Evolutionary conservation across 2,113 vertebrate species (phyloP).

Genomic region (Sciurus niger): DNA sequence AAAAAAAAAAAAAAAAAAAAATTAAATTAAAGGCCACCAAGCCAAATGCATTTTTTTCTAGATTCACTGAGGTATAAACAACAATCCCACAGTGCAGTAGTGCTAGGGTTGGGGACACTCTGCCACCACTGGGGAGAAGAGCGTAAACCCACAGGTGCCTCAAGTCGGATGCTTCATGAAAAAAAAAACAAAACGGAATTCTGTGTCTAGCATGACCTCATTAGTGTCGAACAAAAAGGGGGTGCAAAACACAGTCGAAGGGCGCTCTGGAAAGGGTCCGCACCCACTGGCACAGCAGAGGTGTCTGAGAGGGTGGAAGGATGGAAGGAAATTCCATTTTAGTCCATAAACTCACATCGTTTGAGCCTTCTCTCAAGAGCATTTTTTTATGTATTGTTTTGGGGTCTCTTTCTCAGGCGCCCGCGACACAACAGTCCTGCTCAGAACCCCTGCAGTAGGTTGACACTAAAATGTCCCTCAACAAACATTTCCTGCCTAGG

Average conservation of each 20-base stretch:
- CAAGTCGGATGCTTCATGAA: not conserved
- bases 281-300: not conserved
- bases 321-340: not conserved
- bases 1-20: no score
- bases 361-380: not conserved
- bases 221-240: not conserved
- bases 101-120: no score
- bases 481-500: fast-evolving
- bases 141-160: not conserved
- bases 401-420: not conserved
- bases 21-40: not conserved
- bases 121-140: no score
- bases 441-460: not conserved
- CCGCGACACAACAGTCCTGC: not conserved
- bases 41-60: not conserved
- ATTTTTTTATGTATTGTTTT: not conserved
- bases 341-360: no score
- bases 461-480: not conserved
- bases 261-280: no score
- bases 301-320: not conserved
- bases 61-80: not conserved
- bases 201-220: not conserved
- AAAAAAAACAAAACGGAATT: not conserved
- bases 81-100: not conserved
- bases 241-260: not conserved